A percentile compares a stretch with the other conserved stretches of the same genome.
phyloP scores from a whole-genome alignment of 30 jellyfish, hydroid and myxozoan species.

The Aurelia aurita region DNA sequence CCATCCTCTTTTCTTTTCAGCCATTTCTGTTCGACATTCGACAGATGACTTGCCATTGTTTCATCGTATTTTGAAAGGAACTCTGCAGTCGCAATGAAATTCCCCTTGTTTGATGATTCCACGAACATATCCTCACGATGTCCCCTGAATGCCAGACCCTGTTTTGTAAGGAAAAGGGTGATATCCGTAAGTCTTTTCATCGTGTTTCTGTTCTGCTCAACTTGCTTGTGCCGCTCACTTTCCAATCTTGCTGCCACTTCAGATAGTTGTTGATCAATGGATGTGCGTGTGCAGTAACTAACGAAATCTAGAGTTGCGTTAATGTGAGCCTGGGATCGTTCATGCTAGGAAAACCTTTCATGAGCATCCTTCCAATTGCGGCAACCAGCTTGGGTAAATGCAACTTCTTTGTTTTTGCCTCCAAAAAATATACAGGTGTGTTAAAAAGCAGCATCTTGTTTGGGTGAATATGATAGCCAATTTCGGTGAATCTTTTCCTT shows the following conservation, averaged over 20 bases:
- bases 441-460: constrained; percentile 36
- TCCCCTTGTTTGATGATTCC: not conserved
- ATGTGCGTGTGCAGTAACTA: constrained; percentile 10
- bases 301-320: constrained; percentile 43
- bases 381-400: constrained; percentile 46
- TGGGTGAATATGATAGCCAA: constrained; percentile 53
- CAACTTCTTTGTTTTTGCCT: constrained; percentile 33
- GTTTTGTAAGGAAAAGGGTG: constrained; percentile 6
- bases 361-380: constrained; percentile 58
- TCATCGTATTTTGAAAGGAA: constrained; percentile 1
- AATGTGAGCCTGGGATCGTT: constrained; percentile 41
- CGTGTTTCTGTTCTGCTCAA: constrained; percentile 27
- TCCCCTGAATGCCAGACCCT: constrained; percentile 22
- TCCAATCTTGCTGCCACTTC: constrained; percentile 19
- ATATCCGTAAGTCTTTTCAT: constrained; percentile 19
- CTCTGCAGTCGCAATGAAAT: not conserved
- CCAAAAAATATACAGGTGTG: constrained; percentile 56
- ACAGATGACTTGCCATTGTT: too few species aligned
- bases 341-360: constrained; percentile 45
- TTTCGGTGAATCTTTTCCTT: constrained; percentile 14
- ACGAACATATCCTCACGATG: not conserved
- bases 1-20: too few species aligned
- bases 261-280: constrained; percentile 25
- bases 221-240: constrained; percentile 29
- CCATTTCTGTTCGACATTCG: too few species aligned